Evolutionary conservation across 2,797 vertebrate genomes (phyloP).

Genomic region (Enteromius thamalakanensis): DNA sequence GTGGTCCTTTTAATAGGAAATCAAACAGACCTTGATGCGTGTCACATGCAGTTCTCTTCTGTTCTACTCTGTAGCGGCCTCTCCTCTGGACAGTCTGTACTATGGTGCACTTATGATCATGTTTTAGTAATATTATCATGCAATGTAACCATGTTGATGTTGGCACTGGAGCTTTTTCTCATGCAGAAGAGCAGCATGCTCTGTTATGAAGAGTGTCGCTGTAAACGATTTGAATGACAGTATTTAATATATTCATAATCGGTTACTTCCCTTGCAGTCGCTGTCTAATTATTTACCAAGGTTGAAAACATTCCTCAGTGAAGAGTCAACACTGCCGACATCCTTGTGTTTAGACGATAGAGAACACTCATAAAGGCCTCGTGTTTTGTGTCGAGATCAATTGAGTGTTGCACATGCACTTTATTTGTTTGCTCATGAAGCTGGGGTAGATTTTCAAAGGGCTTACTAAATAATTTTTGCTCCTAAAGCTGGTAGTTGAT

Average conservation of each 20-base stretch:
- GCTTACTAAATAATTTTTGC: conserved; percentile 43
- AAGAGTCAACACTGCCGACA: conserved; percentile 71
- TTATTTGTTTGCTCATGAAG: conserved; percentile 66
- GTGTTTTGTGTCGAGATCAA: conserved; percentile 66
- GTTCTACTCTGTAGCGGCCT: conserved; percentile 80
- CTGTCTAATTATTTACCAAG: conserved; percentile 74
- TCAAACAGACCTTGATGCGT: conserved; percentile 67
- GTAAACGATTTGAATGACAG: conserved; percentile 69
- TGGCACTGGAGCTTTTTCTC: conserved; percentile 55
- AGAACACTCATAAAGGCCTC: conserved; percentile 69
- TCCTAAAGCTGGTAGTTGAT: conserved; percentile 45
- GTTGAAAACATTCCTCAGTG: conserved; percentile 79
- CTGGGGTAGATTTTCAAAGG: conserved; percentile 50
- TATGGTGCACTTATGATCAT: conserved; percentile 83
- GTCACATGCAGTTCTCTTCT: conserved; percentile 63
- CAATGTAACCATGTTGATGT: conserved; percentile 75
- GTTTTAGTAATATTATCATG: conserved; percentile 78
- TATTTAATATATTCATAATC: conserved; percentile 82
- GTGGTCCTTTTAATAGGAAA: conserved; percentile 66
- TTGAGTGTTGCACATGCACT: conserved; percentile 80
- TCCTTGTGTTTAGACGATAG: conserved; percentile 57
- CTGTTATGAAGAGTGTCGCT: conserved; percentile 73
- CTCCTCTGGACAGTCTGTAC: conserved; percentile 81
- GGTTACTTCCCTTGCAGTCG: conserved; percentile 64
- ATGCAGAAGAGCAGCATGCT: conserved; percentile 70